Percentiles rank a stretch among this genome's conserved stretches.
Conservation (phyloP, 1,140 invertebrate genomes). For the Oedothorax gibbosus region DNA sequence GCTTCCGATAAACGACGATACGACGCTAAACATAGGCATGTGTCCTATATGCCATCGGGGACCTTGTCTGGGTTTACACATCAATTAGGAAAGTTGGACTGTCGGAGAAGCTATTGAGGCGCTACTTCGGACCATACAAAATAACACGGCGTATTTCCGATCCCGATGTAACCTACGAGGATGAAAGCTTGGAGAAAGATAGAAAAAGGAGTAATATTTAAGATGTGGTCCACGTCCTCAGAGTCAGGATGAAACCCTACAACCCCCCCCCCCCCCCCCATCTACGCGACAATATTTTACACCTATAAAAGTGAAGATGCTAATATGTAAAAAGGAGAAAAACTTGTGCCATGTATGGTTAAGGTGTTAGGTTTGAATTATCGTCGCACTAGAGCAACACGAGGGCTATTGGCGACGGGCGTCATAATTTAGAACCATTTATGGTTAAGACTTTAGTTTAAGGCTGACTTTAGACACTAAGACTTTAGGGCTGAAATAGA, state of each 20-base stretch:
- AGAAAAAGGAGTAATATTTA: not conserved
- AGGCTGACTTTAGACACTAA: too few species aligned
- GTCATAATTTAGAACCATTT: too few species aligned
- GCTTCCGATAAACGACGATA: conserved; percentile 23
- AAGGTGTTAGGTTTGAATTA: too few species aligned
- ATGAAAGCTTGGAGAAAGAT: not conserved
- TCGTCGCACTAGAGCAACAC: too few species aligned
- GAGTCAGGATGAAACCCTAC: conserved; percentile 36
- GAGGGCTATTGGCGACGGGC: too few species aligned
- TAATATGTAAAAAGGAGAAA: too few species aligned
- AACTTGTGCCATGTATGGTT: too few species aligned
- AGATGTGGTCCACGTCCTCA: conserved; percentile 12
- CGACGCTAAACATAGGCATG: not conserved
- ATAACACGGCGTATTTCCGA: conserved; percentile 12
- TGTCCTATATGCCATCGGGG: conserved; percentile 4
- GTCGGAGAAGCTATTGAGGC: conserved; percentile 26
- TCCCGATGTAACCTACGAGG: conserved; percentile 11
- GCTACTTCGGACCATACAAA: conserved; percentile 14
- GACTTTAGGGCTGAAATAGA: too few species aligned
- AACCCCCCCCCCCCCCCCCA: too few species aligned
- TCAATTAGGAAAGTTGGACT: conserved; percentile 37
- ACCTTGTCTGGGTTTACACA: conserved; percentile 32
- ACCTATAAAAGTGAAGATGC: too few species aligned
- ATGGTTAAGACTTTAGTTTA: too few species aligned
- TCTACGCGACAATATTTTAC: too few species aligned